Conservation (phyloP, 2,113 vertebrate genomes). For the Cephalopholis sonnerati region DNA sequence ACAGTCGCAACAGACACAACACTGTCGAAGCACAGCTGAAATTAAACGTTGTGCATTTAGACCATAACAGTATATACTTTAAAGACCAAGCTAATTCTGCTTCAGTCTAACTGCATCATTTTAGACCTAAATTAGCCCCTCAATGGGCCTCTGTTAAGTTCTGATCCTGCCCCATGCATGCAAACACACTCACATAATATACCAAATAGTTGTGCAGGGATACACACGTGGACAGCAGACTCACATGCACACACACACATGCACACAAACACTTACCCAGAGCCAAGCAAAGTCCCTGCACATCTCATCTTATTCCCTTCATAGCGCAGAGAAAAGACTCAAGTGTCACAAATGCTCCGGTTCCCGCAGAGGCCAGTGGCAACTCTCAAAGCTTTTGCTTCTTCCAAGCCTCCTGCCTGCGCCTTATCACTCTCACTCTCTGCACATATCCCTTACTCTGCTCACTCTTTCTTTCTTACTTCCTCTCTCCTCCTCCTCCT, state of each 20-base stretch:
- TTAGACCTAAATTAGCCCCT: conserved; percentile 11
- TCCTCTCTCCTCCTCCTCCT: conserved; percentile 56
- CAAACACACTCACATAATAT: conserved; percentile 28
- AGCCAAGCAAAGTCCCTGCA: conserved; percentile 78
- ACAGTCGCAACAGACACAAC: conserved; percentile 2
- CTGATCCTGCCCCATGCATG: conserved; percentile 30
- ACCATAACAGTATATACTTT: neutral
- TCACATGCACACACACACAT: conserved; percentile 24
- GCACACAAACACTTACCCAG: conserved; percentile 81
- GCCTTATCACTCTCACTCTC: conserved; percentile 77
- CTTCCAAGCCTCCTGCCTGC: conserved; percentile 71
- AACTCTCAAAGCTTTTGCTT: conserved; percentile 86
- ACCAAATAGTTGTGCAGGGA: conserved; percentile 28
- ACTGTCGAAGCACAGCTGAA: conserved; percentile 1
- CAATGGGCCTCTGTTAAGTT: conserved; percentile 18
- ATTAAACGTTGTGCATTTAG: neutral
- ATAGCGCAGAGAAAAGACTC: conserved; percentile 85
- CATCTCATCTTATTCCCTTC: conserved; percentile 86
- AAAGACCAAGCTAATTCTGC: conserved; percentile 7
- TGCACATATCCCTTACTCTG: conserved; percentile 74
- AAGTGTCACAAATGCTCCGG: conserved; percentile 88
- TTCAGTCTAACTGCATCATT: neutral
- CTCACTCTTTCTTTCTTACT: conserved; percentile 72
- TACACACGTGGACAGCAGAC: conserved; percentile 23
- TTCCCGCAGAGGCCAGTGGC: conserved; percentile 88